Evolutionary conservation across 2,888 invertebrate species (phyloP).

Genomic region (Bombylius discolor): DNA sequence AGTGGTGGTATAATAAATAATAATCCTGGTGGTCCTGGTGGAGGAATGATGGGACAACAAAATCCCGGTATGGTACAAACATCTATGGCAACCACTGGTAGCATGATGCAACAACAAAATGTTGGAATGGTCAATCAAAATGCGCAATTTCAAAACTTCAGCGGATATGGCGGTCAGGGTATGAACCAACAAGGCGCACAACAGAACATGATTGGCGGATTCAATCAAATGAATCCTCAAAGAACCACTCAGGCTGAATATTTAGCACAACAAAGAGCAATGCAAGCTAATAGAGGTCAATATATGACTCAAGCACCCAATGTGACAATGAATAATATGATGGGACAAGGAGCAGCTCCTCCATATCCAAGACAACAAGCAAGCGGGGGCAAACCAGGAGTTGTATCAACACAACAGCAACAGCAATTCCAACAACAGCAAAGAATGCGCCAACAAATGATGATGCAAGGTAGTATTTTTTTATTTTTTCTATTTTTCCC

Average conservation of each 20-base stretch:
- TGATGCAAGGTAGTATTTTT: constrained; percentile 40
- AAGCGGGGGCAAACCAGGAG: constrained; percentile 29
- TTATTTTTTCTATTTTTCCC: no score
- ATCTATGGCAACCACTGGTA: constrained; percentile 15
- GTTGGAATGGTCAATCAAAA: constrained; percentile 33
- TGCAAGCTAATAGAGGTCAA: constrained; percentile 32
- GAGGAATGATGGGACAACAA: constrained; percentile 20
- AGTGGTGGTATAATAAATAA: constrained; percentile 28
- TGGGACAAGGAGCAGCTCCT: constrained; percentile 53
- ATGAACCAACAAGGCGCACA: constrained; percentile 35
- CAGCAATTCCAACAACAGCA: constrained; percentile 38
- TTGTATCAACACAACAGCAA: constrained; percentile 29
- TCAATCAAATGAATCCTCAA: constrained; percentile 33
- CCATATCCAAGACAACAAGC: constrained; percentile 54
- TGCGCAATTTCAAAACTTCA: constrained; percentile 44
- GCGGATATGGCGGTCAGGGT: constrained; percentile 44
- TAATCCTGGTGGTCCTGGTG: constrained; percentile 14
- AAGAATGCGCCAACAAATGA: constrained; percentile 57
- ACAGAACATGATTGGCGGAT: constrained; percentile 32
- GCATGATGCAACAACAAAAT: constrained; percentile 29
- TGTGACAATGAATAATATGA: constrained; percentile 61
- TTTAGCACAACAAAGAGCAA: constrained; percentile 26
- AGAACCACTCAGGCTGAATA: constrained; percentile 32
- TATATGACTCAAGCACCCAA: constrained; percentile 56
- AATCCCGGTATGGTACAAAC: constrained; percentile 20